Percentiles rank a stretch among this genome's conserved stretches.
These are phyloP conservation scores for Pica pica DNA, from an alignment of 2,113 vertebrate genomes.

Conservation along the genomic window DNA sequence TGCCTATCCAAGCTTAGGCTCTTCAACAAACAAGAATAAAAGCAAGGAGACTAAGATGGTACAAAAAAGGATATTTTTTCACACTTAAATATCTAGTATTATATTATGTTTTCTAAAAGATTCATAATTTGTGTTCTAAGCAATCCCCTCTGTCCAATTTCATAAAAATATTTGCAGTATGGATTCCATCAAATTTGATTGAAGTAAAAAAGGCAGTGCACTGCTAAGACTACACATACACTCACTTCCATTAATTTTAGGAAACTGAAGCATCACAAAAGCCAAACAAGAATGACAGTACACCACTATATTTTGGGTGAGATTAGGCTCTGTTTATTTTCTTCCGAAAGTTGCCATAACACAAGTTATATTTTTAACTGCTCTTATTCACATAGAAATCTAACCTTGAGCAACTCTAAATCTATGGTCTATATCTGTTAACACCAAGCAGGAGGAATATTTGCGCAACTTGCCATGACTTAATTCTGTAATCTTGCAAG, in stretches of 20 bases:
- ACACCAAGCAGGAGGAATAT: neutral
- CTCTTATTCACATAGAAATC: neutral
- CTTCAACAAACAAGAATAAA: neutral
- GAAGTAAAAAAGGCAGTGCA: neutral
- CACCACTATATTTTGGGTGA: neutral
- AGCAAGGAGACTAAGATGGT: neutral
- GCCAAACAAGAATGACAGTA: neutral
- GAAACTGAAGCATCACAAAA: neutral
- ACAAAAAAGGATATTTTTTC: neutral
- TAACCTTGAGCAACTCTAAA: neutral
- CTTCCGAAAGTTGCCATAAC: neutral
- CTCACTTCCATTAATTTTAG: neutral
- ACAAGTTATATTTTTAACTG: neutral
- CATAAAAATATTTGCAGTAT: neutral
- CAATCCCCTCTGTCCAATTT: neutral
- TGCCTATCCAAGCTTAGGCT: neutral
- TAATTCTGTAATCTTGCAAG: neutral
- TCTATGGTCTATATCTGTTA: neutral
- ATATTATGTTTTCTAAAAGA: neutral
- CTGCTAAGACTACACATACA: neutral
- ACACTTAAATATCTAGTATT: neutral
- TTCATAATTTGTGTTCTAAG: neutral
- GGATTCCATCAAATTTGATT: neutral
- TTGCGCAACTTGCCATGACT: neutral
- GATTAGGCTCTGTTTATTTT: neutral